Evolutionary conservation across 2,888 invertebrate genomes (phyloP).

Genomic region (Cephus runcator): DNA sequence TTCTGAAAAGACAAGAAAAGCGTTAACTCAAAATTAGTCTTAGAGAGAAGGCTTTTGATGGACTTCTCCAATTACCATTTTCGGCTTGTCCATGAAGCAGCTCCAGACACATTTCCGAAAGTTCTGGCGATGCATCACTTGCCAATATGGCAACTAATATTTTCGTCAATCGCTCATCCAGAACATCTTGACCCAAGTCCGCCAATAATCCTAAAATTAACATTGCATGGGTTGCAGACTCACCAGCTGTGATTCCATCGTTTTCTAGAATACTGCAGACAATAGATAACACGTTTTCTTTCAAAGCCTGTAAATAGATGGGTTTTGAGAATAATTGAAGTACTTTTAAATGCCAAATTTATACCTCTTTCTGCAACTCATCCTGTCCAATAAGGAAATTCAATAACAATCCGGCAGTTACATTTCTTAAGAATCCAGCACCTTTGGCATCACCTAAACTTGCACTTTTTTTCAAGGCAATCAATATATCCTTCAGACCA

Average conservation of each 20-base stretch:
- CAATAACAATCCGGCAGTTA: constrained; percentile 79
- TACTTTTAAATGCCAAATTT: not conserved
- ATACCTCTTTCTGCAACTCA: constrained; percentile 70
- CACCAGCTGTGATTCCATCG: constrained; percentile 61
- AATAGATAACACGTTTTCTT: constrained; percentile 65
- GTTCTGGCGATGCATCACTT: constrained; percentile 75
- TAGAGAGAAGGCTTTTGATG: not conserved
- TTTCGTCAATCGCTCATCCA: constrained; percentile 69
- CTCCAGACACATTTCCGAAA: constrained; percentile 81
- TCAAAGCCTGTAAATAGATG: constrained; percentile 58
- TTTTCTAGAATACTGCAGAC: constrained; percentile 66
- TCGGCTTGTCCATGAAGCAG: constrained; percentile 81
- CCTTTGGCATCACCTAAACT: constrained; percentile 40
- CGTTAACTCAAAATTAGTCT: not conserved
- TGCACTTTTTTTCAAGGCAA: constrained; percentile 45
- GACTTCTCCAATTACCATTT: constrained; percentile 69
- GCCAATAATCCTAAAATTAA: constrained; percentile 67
- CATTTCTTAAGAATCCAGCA: constrained; percentile 70
- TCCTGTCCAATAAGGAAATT: constrained; percentile 84
- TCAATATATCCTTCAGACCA: constrained; percentile 66
- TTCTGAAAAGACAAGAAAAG: constrained; percentile 68
- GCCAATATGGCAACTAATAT: constrained; percentile 74
- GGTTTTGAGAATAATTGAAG: not conserved
- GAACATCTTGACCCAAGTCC: constrained; percentile 65
- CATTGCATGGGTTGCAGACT: constrained; percentile 68